A percentile compares a stretch with the other conserved stretches of the same genome.
Conservation (phyloP, 2,888 invertebrate species). For the Patella caerulea region DNA sequence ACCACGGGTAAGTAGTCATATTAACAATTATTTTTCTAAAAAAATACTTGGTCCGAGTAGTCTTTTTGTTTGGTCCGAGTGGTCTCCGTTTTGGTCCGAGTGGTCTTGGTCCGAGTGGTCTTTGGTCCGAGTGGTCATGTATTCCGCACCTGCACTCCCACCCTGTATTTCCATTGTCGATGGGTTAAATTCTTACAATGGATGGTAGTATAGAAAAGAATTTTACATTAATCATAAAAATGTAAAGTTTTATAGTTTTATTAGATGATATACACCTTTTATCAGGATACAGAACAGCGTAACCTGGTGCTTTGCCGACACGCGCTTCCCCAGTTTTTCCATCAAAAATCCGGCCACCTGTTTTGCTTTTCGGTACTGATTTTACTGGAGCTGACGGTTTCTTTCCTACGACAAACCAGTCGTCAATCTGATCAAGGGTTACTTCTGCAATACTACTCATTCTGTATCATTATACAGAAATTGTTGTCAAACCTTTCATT, state of each 20-base stretch:
- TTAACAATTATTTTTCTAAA: no score
- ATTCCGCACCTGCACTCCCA: no score
- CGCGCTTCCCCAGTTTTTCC: conserved; percentile 47
- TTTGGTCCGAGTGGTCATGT: no score
- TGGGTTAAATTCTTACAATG: not conserved
- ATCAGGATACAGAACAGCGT: conserved; percentile 36
- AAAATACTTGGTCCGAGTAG: no score
- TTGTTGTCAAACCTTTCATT: no score
- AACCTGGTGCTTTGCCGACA: conserved; percentile 28
- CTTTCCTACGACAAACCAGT: conserved; percentile 65
- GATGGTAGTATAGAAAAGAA: no score
- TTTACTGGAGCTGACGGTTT: conserved; percentile 40
- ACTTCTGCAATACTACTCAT: conserved; percentile 42
- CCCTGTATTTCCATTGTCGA: no score
- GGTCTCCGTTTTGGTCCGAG: no score
- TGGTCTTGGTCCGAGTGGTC: no score
- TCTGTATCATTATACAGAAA: no score
- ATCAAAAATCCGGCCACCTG: conserved; percentile 49
- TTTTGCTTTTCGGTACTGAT: conserved; percentile 41
- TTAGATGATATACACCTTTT: conserved; percentile 41
- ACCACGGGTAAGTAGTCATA: no score
- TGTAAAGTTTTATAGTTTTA: conserved; percentile 9
- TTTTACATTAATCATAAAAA: not conserved
- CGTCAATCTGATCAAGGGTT: conserved; percentile 61
- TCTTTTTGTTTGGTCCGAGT: no score